Conservation (phyloP, 2,797 vertebrate species). For the Gadopsis marmoratus region DNA sequence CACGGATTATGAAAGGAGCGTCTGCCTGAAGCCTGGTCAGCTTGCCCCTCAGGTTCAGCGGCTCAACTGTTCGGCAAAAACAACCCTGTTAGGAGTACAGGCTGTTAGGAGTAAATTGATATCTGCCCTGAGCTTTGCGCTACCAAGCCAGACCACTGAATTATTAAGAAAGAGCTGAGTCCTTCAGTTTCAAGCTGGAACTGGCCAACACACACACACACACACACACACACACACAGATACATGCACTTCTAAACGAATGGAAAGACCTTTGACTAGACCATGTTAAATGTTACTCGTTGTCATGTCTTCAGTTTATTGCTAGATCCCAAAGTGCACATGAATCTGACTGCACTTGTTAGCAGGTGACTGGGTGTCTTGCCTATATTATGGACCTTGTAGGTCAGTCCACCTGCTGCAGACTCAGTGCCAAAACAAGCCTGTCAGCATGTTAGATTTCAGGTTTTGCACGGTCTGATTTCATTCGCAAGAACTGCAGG, state of each 20-base stretch:
- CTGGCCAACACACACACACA: constrained; percentile 15
- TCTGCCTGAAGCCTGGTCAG: constrained; percentile 26
- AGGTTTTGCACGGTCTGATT: constrained; percentile 39
- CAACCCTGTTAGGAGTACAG: constrained; percentile 47
- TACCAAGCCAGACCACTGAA: constrained; percentile 82
- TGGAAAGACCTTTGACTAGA: constrained; percentile 3
- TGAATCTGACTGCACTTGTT: constrained; percentile 9
- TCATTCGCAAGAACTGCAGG: constrained; percentile 53
- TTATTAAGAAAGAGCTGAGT: constrained; percentile 83
- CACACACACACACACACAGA: constrained; percentile 9
- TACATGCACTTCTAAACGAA: constrained; percentile 26
- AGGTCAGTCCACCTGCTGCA: constrained; percentile 23
- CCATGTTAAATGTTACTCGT: neutral
- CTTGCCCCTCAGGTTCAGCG: constrained; percentile 35
- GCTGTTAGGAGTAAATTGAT: constrained; percentile 65
- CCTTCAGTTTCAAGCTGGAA: constrained; percentile 64
- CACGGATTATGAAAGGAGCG: constrained; percentile 53
- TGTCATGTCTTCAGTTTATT: constrained; percentile 35
- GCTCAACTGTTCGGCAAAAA: constrained; percentile 69
- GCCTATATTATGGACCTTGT: constrained; percentile 41
- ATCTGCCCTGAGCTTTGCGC: constrained; percentile 62
- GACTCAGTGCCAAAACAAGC: constrained; percentile 28
- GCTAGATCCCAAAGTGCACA: constrained; percentile 9
- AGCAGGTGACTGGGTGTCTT: constrained; percentile 34
- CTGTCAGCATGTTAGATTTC: constrained; percentile 52